Conservation (phyloP, 2,888 invertebrate species). For the Lapara coniferarum region DNA sequence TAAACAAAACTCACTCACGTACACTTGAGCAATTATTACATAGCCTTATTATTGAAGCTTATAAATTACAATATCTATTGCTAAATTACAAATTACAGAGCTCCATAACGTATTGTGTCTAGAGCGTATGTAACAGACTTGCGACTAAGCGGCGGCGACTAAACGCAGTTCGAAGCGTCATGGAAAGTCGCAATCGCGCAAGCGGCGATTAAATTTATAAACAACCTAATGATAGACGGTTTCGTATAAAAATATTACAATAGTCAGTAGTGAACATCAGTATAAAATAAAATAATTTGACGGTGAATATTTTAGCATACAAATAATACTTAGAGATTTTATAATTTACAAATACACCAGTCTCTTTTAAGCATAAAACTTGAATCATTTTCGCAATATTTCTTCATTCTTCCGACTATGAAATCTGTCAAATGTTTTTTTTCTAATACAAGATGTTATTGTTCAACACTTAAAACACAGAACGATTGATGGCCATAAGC, state of each 20-base stretch:
- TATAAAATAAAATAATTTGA: neutral
- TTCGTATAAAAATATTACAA: too few relatives aligned
- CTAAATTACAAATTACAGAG: conserved; percentile 5
- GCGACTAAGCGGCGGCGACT: conserved; percentile 15
- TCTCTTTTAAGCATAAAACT: too few relatives aligned
- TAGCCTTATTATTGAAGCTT: conserved; percentile 23
- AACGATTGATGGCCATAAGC: too few relatives aligned
- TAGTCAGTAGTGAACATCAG: neutral
- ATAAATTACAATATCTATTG: conserved; percentile 7
- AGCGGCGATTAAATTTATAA: neutral
- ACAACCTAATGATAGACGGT: too few relatives aligned
- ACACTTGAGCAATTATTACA: conserved; percentile 20
- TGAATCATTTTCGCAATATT: too few relatives aligned
- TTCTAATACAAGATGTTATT: too few relatives aligned
- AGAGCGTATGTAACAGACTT: conserved; percentile 12
- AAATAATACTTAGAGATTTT: too few relatives aligned
- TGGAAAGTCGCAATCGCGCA: conserved; percentile 9
- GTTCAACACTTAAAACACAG: too few relatives aligned
- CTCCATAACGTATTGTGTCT: neutral
- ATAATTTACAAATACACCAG: too few relatives aligned
- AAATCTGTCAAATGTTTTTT: too few relatives aligned
- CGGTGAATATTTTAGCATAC: neutral
- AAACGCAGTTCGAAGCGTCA: conserved; percentile 19
- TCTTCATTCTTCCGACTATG: too few relatives aligned
- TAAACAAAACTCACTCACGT: conserved; percentile 15